These are phyloP conservation scores for Caenorhabditis parvicauda DNA, from an alignment of 2,888 invertebrate species.

Conservation along the genomic window DNA sequence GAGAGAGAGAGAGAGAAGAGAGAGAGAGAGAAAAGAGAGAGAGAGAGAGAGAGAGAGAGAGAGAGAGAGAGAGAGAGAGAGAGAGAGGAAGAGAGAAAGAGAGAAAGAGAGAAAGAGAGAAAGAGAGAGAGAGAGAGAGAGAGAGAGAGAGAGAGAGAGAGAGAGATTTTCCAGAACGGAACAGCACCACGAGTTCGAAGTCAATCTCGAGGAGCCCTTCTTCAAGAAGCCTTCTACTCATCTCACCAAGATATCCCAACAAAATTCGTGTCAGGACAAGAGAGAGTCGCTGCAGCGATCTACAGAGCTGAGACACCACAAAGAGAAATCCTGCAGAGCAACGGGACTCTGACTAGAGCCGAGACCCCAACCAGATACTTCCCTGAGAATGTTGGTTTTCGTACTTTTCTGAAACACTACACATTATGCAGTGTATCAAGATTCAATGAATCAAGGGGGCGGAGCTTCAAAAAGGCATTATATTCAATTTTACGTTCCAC, in stretches of 20 bases:
- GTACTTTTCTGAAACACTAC: background rate
- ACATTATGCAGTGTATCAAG: background rate
- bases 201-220: slow-evolving; percentile 20
- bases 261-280: slow-evolving; percentile 35
- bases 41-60: too few relatives aligned
- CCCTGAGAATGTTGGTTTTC: slow-evolving; percentile 34
- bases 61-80: too few relatives aligned
- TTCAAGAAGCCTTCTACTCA: slow-evolving; percentile 26
- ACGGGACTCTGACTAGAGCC: slow-evolving; percentile 32
- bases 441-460: too few relatives aligned
- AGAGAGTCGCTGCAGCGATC: slow-evolving; percentile 49
- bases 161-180: background rate
- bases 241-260: slow-evolving; percentile 16
- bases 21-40: too few relatives aligned
- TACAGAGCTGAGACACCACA: slow-evolving; percentile 48
- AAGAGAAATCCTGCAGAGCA: slow-evolving; percentile 34
- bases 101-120: background rate
- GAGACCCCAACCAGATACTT: slow-evolving; percentile 38
- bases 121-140: slow-evolving; percentile 1
- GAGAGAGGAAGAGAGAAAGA: too few relatives aligned
- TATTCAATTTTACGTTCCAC: too few relatives aligned
- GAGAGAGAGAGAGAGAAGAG: too few relatives aligned
- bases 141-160: background rate
- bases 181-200: slow-evolving; percentile 16
- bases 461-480: too few relatives aligned